A percentile compares a stretch with the other conserved stretches of the same genome.
phyloP scores from a whole-genome alignment of 2,797 vertebrate genomes.

The Echiichthys vipera region DNA sequence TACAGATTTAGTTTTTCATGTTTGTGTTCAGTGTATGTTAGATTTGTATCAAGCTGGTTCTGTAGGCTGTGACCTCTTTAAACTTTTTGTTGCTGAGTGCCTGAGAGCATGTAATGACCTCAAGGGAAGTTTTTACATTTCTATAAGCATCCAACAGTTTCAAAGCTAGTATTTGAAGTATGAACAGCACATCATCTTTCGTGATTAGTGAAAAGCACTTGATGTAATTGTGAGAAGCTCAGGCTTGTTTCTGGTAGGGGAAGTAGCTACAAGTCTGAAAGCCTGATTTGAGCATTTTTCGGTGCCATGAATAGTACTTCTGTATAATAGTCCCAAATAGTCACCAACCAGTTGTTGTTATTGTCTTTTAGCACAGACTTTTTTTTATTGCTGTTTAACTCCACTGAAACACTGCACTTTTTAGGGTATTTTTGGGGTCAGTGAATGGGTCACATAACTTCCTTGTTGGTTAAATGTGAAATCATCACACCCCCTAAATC shows the following conservation, averaged over 20 bases:
- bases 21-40: not conserved
- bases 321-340: not conserved
- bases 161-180: not conserved
- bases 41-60: not conserved
- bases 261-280: not conserved
- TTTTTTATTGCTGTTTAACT: not conserved
- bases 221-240: conserved; percentile 1
- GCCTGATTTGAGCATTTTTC: not conserved
- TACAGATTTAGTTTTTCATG: conserved; percentile 14
- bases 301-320: too few species aligned
- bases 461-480: conserved; percentile 1
- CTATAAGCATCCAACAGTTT: not conserved
- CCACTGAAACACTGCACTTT: too few species aligned
- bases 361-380: not conserved
- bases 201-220: not conserved
- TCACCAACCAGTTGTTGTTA: too few species aligned
- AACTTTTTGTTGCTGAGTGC: conserved; percentile 4
- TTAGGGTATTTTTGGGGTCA: conserved; percentile 4
- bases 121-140: not conserved
- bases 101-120: conserved; percentile 7
- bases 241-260: not conserved
- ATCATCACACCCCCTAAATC: conserved; percentile 3
- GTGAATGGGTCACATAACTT: not conserved
- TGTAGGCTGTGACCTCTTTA: not conserved
- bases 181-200: not conserved